Evolutionary conservation across 2,888 invertebrate genomes (phyloP), one percentile per base, ranked within the genome.

Genomic region (Thymelicus acteon): DNA sequence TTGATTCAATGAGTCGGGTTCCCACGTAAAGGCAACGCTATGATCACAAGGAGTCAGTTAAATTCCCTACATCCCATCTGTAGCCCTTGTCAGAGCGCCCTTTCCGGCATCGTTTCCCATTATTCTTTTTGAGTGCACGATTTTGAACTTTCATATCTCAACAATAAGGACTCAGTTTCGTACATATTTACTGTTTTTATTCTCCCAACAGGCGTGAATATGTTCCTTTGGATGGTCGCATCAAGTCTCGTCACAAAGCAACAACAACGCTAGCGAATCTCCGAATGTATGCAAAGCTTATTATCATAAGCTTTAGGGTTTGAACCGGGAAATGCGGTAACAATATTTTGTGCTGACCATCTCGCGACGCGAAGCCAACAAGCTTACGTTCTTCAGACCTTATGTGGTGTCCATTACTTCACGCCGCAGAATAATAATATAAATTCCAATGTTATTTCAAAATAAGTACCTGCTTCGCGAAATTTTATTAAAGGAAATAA

Each of bases 1-100:
- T 70, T 60, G 70, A 70, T 63, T 67, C 68, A 67, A 57, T 67
- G 63, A 74, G 68, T 67, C 58, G 70, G 61, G 74, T 82, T 84
- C 78, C 78, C 76, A 78, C 78, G 77, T 73, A 75, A 74, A 73
- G 65, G 57, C 74, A 75, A 76, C 77, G 75, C 72, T 73, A 68
- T 72, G 76, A 79, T 79, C 77, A 75, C 72, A 73, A 69, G 73
- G 72, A 74, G 73, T 74, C 75, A 74, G 72, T 76, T 75, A 82
- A 76, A 79, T 78, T 81, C 76, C 52, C 80, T 76, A 79, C 79
- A 83, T 82, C 80, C 79, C 80, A 78, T 81, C 79, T 60, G 68
- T 70, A 70, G 75, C 57, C 54, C 76, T 77, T 79, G 79, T 80
- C 77, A 76, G 68, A 71, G 73, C 72, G 74, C 73, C 75, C 73